These are phyloP conservation scores for Dasypogon diadema DNA, from an alignment of 2,888 invertebrate genomes.

Conservation along the genomic window DNA sequence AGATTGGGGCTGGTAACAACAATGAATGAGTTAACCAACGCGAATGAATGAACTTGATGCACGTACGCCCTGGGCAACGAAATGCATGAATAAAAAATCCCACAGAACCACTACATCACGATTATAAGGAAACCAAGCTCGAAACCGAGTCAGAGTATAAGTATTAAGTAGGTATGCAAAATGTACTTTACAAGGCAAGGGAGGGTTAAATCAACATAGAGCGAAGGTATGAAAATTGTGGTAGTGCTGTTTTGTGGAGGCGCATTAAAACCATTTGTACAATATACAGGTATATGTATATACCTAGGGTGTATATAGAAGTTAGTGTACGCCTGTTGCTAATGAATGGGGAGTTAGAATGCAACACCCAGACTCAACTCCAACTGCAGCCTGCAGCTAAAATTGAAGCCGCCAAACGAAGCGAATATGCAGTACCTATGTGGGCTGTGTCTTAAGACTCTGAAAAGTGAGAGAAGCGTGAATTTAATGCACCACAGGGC, in stretches of 20 bases:
- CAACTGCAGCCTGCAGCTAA: conserved; percentile 2
- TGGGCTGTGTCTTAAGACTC: conserved; percentile 43
- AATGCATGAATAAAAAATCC: conserved; percentile 20
- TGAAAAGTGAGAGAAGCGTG: conserved; percentile 37
- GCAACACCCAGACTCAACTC: conserved; percentile 39
- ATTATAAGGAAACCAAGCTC: conserved; percentile 14
- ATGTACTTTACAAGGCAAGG: conserved; percentile 16
- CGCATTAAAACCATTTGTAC: not conserved
- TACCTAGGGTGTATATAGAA: not conserved
- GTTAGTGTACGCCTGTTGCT: conserved; percentile 42
- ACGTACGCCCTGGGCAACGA: conserved; percentile 23
- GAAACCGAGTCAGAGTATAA: too few relatives aligned
- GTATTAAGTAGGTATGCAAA: conserved; percentile 35
- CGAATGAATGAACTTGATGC: conserved; percentile 30
- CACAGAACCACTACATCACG: conserved; percentile 27
- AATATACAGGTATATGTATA: not conserved
- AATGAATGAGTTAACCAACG: conserved; percentile 37
- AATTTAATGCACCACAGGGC: conserved; percentile 40
- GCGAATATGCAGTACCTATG: conserved; percentile 15
- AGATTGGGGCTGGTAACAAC: conserved; percentile 13
- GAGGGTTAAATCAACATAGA: conserved; percentile 29
- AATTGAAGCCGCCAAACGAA: not conserved
- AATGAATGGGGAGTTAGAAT: conserved; percentile 30
- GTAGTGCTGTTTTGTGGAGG: not conserved
- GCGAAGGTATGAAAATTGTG: not conserved